Base-by-base conservation (phyloP, 2,888 invertebrate species). In the Netelia fuscicornis region DNA sequence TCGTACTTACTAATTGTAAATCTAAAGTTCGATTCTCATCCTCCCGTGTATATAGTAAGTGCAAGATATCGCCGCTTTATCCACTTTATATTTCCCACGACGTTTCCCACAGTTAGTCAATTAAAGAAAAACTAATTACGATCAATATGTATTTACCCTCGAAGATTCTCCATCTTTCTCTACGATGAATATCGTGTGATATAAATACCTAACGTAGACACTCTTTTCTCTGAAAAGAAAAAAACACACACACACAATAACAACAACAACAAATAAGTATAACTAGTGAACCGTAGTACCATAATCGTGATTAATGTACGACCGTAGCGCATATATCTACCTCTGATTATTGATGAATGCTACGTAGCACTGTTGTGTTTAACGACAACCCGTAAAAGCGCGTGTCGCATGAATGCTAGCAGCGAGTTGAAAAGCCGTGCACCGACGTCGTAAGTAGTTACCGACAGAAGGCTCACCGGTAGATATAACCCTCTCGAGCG, bases 391-490 rank as follows among this genome's bases (percentile, higher is more conserved):
- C 54, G 54, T 70, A 70, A 79, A 54, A 52, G 70, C 70, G 25
- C 70, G 37, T 23, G 56, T 17, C 25, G 37, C 23, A 68, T 2
- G 67, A 71, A 71, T 48, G 54, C 56, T 64, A 71, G 13, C 25
- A 79, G 56, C 64, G 64, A 64, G 65, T 23, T 72, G 30, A 42
- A 79, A 64, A 56, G 71, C 52, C 62, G 44, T 65, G 81, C 87
- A 81, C 81, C 87, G 81, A 86, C 83, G 88, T 88, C 87, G 88
- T 88, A 87, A 87, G 88, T 88, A 87, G 88, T 89, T 89, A 87
- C 86, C 86, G 88, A 88, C 86, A 85, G 81, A 80, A 72, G 75
- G 72, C 83, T 70, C 71, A 60, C 71, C 68, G 64, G 2, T 17
- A 71, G 79, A 54, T 79, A 44, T 64, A 54, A 82, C 62, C 54